Evolutionary conservation across 2,113 vertebrate species (phyloP).

Genomic region (Hystrix brachyura): DNA sequence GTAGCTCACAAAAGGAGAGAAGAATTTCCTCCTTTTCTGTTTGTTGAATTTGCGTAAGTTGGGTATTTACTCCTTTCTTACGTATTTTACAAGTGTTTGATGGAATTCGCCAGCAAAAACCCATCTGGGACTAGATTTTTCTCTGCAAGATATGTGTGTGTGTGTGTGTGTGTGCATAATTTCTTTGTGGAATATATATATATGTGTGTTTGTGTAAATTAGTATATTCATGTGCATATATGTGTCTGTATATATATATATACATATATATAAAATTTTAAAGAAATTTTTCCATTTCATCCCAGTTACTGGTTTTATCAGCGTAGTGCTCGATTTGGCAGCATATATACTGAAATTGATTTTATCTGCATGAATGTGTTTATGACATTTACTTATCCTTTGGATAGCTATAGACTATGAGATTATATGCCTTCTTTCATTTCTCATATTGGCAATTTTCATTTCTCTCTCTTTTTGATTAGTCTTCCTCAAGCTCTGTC

Average conservation of each 20-base stretch:
- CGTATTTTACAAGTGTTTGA: not conserved
- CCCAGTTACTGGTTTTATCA: not conserved
- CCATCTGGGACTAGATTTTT: not conserved
- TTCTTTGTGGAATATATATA: too few relatives aligned
- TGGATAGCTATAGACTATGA: not conserved
- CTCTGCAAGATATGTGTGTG: not conserved
- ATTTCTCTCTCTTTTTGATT: not conserved
- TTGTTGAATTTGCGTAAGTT: not conserved
- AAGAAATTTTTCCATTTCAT: not conserved
- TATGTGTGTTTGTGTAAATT: too few relatives aligned
- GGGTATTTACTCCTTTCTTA: not conserved
- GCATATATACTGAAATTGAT: too few relatives aligned
- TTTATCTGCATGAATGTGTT: not conserved
- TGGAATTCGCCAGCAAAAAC: slow-evolving; percentile 11
- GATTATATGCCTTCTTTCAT: not conserved
- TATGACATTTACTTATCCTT: slow-evolving; percentile 9
- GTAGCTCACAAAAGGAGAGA: not conserved
- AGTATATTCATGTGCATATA: too few relatives aligned
- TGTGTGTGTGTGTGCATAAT: too few relatives aligned
- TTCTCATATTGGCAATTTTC: not conserved
- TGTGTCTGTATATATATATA: too few relatives aligned
- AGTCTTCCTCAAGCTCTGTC: not conserved
- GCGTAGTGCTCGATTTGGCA: too few relatives aligned
- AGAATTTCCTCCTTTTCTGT: not conserved
- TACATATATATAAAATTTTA: not conserved